Evolutionary conservation across 2,113 vertebrate species (phyloP), one percentile per base, ranked within the genome.

Genomic region (Sinocyclocheilus maitianheensis): DNA sequence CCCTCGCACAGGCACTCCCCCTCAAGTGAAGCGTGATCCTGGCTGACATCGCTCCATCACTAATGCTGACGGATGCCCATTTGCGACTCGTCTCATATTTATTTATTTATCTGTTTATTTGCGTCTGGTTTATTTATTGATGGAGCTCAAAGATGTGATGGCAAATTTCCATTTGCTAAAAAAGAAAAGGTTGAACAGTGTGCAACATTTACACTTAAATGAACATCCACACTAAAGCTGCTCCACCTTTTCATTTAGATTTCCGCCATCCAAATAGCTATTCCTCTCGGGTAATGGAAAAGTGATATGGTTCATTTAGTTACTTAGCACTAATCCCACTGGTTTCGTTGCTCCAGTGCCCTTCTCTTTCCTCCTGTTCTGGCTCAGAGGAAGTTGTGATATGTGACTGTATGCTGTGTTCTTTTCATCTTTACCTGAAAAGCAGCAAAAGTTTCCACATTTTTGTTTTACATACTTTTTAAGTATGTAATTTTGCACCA

Each of bases 91-190:
- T 89, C 88, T 90, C 89, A 74, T 86, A 90, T 93, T 95, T 93
- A 95, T 94, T 94, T 94, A 95, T 95, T 94, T 94, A 94, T 94
- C 90, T 93, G 91, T 95, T 94, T 95, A 94, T 95, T 95, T 93
- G 90, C 69, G 26, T 26, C 90, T 86, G 76, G 75, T 90, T 95
- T 94, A 94, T 91, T 95, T 51, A 51, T 51, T 51, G 48, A 51
- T 51, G 48, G 48, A 40, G 40, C 40, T 40, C 40, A 40, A 40
- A 40, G 40, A 40, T 40, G 40, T 40, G 40, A 40, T 6, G 40
- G 40, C 40, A 40, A 40, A 40, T 40, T 40, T 40, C 40, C 40
- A 40, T 40, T 40, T 40, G 40, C 40, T 40, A 40, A 40, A 40
- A 46, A 55, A 71, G n/a, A 78, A 37, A 46, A 67, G 86, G 62